Evolutionary conservation across 2,113 vertebrate species (phyloP), one percentile per base, ranked within the genome.

Genomic region (Formicarius rufipectus): DNA sequence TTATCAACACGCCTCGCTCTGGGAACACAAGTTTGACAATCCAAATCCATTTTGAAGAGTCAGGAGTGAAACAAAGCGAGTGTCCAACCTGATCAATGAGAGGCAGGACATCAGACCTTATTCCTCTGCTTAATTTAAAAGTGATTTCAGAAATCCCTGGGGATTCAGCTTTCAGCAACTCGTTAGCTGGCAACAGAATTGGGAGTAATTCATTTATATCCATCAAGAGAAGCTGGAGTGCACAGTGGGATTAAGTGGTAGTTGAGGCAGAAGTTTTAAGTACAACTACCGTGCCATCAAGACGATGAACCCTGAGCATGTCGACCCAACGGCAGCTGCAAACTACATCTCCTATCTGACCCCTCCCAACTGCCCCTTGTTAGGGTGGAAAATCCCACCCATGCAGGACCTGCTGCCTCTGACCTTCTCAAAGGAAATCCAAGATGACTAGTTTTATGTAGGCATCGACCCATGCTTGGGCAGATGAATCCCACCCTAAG

Each of bases 1-100:
- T 39, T 84, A 75, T 42, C 0, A 0, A 35, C 0, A 0, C 35
- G 6, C 5, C 35, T 86, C 0, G 0, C 24, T 24, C 52, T 69
- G 89, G 56, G 49, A 80, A 60, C 37, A 35, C 19, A 45, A n/a
- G 49, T 67, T 80, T 73, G 78, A 87, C 68, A 74, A 52, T 44
- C 14, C 11, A 1, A 62, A 81, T 40, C 42, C 62, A 88, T 74
- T 93, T 71, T 42, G 39, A 78, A 82, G 39, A 76, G 27, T 40
- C 64, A 33, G 12, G 44, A 81, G 33, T 56, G n/a, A 90, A 95
- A 89, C 27, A 55, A 64, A 77, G n/a, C 28, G 31, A 52, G 13
- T 1, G 1, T 35, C 53, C 66, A 66, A 53, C 37, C 28, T 42
- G 40, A 80, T 59, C 75, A 80, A 2, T 47, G 47, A 45, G 20